Evolutionary conservation across 2,797 vertebrate species (phyloP), one percentile per base, ranked within the genome.

Genomic region (Adrianichthys oophorus): DNA sequence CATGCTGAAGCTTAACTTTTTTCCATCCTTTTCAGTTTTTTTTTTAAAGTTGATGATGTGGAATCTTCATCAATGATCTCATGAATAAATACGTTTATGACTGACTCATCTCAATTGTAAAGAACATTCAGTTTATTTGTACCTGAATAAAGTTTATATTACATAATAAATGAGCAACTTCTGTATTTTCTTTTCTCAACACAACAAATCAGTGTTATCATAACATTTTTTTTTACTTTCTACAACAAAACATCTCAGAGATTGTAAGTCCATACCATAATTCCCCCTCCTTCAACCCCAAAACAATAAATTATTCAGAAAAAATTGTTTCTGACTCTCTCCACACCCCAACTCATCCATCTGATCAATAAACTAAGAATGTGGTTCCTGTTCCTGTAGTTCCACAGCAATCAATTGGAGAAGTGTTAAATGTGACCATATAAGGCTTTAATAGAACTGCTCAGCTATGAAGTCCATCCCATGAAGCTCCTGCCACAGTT

Each of bases 101-200:
- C 32, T 1, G 4, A 56, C 52, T 67, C 4, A 45, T 43, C 4
- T 2, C 59, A 21, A 72, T 62, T 59, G 29, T 59, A 13, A 1
- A 24, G 42, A 68, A 52, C 14, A 26, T 56, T 41, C 49, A 17
- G 17, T 68, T 75, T 59, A 15, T 66, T 63, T 32, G 64, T 66
- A 19, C 66, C 45, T 44, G 0, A 88, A 81, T 85, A 84, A 85
- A 85, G 40, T 68, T 84, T 85, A 37, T 79, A 47, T 62, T 53
- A 74, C 19, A 52, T 53, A 41, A 57, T 16, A 53, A 40, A 17
- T 16, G 12, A 19, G 13, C 12, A 10, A 5, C 14, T 40, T 19
- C 15, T 0, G 10, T 41, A 7, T 48, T 42, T 68, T 57, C 50
- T 7, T 6, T 14, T 7, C 1, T 16, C 4, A n/a, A 48, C 15